phyloP scores from a whole-genome alignment of 2,797 vertebrate species.

The Lemur catta region DNA sequence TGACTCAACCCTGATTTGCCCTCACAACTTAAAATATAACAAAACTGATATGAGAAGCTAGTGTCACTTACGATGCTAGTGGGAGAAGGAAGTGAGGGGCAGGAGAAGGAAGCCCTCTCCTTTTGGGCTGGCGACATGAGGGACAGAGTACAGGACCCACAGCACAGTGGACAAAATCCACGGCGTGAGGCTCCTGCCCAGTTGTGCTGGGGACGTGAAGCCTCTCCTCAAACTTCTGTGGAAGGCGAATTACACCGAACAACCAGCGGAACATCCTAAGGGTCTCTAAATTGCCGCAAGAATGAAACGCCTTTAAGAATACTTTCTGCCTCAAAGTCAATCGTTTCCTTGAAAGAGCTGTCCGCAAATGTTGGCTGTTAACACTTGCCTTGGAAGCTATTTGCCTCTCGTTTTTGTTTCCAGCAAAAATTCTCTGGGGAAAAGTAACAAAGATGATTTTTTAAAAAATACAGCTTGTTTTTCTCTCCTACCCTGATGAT shows the following conservation, averaged over 20 bases:
- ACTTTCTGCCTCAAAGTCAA: slow-evolving; percentile 25
- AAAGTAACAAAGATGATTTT: not conserved
- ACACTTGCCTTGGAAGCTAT: not conserved
- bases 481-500: not conserved
- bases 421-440: not conserved
- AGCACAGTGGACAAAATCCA: not conserved
- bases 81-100: fast-evolving
- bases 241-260: not conserved
- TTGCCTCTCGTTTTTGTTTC: not conserved
- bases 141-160: not conserved
- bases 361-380: not conserved
- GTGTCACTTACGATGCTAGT: not conserved
- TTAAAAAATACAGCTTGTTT: not conserved
- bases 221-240: not conserved
- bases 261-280: not conserved
- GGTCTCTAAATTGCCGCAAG: not conserved
- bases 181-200: fast-evolving
- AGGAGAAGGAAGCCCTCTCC: not conserved
- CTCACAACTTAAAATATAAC: not conserved
- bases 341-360: not conserved
- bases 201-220: too few relatives aligned
- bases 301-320: not conserved
- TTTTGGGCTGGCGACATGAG: not conserved
- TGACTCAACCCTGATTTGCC: not conserved
- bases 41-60: not conserved